Evolutionary conservation across 2,888 invertebrate species (phyloP).

Genomic region (Monoplex corrugatus): DNA sequence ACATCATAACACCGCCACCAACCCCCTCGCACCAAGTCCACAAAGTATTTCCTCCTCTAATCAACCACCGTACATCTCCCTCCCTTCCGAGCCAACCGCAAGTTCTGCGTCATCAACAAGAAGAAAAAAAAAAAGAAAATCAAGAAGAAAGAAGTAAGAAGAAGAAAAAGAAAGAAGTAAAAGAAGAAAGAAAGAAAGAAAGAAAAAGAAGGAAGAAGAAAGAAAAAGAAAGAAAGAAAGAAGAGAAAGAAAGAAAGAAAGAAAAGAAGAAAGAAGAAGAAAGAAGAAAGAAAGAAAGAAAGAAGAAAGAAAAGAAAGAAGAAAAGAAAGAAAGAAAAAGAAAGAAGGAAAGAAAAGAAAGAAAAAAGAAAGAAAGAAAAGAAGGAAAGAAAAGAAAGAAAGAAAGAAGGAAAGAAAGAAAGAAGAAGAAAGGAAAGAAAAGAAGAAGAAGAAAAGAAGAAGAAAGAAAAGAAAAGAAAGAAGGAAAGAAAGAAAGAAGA

Average conservation of each 20-base stretch:
- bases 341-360: not conserved
- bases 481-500: no score
- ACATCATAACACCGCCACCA: no score
- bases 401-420: not conserved
- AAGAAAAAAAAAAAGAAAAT: not conserved
- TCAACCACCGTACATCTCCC: no score
- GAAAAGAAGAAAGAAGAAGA: not conserved
- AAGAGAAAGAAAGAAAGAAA: not conserved
- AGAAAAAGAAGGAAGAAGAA: not conserved
- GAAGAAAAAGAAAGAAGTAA: not conserved
- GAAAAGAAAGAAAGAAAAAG: not conserved
- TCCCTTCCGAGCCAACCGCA: no score
- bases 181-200: not conserved
- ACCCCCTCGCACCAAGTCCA: no score
- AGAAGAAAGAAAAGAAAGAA: not conserved
- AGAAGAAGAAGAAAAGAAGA: not conserved
- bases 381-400: not conserved
- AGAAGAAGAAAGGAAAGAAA: not conserved
- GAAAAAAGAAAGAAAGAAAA: not conserved
- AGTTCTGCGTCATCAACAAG: no score
- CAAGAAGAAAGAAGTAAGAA: not conserved
- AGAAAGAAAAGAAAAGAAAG: not conserved
- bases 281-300: not conserved
- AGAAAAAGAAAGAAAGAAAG: not conserved
- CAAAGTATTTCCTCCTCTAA: no score